Conservation (phyloP, 2,888 invertebrate genomes). For the Emesis furor region DNA sequence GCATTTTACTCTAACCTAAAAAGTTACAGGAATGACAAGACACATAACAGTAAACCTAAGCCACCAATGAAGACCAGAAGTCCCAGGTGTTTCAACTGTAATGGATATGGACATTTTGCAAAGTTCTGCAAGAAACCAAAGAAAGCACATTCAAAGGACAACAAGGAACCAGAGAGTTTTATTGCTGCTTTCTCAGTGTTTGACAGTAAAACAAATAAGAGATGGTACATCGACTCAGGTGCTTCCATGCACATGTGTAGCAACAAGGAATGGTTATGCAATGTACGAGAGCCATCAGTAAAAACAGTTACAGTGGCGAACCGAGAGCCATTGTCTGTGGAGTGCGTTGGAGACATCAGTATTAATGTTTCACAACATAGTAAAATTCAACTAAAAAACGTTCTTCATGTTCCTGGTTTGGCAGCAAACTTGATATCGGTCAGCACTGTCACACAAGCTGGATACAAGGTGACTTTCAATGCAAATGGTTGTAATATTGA, state of each 20-base stretch:
- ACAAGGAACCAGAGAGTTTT: constrained; percentile 16
- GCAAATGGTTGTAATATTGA: constrained; percentile 35
- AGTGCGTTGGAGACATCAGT: constrained; percentile 45
- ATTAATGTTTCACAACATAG: constrained; percentile 34
- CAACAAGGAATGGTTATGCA: constrained; percentile 26
- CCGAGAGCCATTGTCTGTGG: constrained; percentile 61
- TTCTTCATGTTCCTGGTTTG: constrained; percentile 71
- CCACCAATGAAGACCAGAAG: not conserved
- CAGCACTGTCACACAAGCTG: constrained; percentile 65
- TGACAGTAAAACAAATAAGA: not conserved
- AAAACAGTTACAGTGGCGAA: constrained; percentile 62
- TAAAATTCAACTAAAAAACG: constrained; percentile 70
- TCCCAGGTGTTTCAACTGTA: constrained; percentile 37
- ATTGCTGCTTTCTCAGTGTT: constrained; percentile 23
- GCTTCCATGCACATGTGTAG: constrained; percentile 3
- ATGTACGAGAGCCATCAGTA: constrained; percentile 22
- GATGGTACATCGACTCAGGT: constrained; percentile 5
- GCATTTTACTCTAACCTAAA: not conserved
- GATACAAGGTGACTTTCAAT: constrained; percentile 61
- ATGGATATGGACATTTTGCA: constrained; percentile 36
- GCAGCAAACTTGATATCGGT: constrained; percentile 72
- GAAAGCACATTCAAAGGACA: constrained; percentile 7
- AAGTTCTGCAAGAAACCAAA: constrained; percentile 19
- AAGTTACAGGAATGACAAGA: constrained; percentile 5
- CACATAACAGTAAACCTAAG: not conserved